Percentiles rank a stretch among this genome's conserved stretches.
These are phyloP conservation scores for Scrobipalpa costella DNA, from an alignment of 2,888 invertebrate genomes.

Conservation along the genomic window DNA sequence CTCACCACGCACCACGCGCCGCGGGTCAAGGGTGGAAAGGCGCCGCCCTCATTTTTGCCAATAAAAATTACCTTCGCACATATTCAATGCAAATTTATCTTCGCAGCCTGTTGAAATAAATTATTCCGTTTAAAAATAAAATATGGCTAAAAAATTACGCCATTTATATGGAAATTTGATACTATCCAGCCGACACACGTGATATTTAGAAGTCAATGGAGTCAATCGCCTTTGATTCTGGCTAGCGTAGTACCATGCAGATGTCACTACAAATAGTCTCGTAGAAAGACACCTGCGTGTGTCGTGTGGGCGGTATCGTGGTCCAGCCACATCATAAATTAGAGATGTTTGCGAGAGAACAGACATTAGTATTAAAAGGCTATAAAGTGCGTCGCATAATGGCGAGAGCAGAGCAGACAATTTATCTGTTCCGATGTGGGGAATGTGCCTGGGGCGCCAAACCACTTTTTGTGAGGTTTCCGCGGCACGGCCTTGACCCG, in stretches of 20 bases:
- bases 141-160: constrained; percentile 11
- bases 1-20: constrained; percentile 30
- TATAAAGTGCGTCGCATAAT: constrained; percentile 41
- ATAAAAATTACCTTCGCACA: constrained; percentile 56
- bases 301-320: constrained; percentile 33
- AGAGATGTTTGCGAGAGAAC: constrained; percentile 43
- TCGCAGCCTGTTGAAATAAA: constrained; percentile 30
- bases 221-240: constrained; percentile 40
- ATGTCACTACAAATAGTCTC: constrained; percentile 32
- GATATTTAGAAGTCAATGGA: constrained; percentile 30
- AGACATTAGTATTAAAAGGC: constrained; percentile 37
- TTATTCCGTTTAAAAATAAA: constrained; percentile 9
- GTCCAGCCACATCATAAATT: constrained; percentile 45
- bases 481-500: constrained; percentile 66
- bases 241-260: constrained; percentile 39
- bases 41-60: constrained; percentile 69
- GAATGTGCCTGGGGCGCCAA: constrained; percentile 61
- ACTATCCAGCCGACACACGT: constrained; percentile 33
- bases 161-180: constrained; percentile 33
- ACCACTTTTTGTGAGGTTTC: constrained; percentile 59
- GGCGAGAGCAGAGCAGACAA: constrained; percentile 53
- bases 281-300: constrained; percentile 50
- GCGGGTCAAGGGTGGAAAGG: constrained; percentile 72
- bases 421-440: constrained; percentile 58
- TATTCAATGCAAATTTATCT: constrained; percentile 50